A percentile compares a stretch with the other conserved stretches of the same genome.
Evolutionary conservation across 1,140 invertebrate genomes (phyloP).

Genomic region (Pentalonia nigronervosa): DNA sequence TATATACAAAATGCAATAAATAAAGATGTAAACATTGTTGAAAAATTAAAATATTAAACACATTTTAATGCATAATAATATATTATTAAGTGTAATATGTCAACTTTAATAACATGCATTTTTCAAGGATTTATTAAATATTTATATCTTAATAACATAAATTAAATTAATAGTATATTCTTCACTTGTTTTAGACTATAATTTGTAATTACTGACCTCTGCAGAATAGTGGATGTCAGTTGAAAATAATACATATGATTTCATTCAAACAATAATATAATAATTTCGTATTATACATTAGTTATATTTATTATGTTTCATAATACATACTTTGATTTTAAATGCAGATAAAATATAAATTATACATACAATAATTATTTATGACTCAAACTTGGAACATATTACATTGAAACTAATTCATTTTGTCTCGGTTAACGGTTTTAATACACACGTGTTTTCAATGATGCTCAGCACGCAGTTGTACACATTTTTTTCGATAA

Average conservation of each 20-base stretch:
- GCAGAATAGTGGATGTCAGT: background rate
- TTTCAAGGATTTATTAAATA: conserved; percentile 2
- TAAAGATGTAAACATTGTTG: background rate
- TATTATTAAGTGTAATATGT: background rate
- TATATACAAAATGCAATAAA: background rate
- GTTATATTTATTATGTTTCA: background rate
- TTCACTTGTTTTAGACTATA: background rate
- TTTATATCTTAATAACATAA: background rate
- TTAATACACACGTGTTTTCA: background rate
- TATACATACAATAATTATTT: background rate
- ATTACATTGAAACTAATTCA: background rate
- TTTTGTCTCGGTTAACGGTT: background rate
- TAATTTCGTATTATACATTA: background rate
- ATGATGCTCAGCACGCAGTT: background rate
- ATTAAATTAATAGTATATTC: background rate
- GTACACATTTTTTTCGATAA: background rate
- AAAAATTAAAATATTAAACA: background rate
- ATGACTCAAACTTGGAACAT: background rate
- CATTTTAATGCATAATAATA: background rate
- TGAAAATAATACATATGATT: background rate
- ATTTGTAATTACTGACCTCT: background rate
- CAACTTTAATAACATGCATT: background rate
- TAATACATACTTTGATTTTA: background rate
- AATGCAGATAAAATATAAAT: background rate
- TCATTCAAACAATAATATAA: background rate